Base-by-base conservation (phyloP, 2,113 vertebrate genomes). In the Abramis brama region DNA sequence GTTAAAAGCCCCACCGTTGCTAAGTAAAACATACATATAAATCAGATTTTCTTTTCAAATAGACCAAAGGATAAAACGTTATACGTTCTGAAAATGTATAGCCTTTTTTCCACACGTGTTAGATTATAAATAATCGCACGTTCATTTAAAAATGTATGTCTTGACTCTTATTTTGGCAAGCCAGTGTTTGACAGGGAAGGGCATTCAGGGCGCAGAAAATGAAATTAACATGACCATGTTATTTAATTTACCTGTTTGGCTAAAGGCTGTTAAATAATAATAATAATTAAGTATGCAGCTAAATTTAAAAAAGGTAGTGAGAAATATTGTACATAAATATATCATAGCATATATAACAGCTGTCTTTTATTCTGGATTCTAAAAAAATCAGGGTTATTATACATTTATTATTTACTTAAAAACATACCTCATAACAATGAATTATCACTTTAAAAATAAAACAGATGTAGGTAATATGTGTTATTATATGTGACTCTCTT, bases 131-230 rank as follows among this genome's bases (percentile, higher is more conserved):
- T 39, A 71, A 43, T n/a, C 21, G 0, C 19, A 23, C 1, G 9
- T 43, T 11, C 23, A 19, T 71, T n/a, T 1, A n/a, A 43, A 39
- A 12, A 71, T 33, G 33, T 66, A 39, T 33, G 5, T 10, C 0
- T 33, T 3, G 5, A 78, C 79, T 66, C 36, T 81, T 43, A 66
- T 81, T 81, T 47, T 81, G 79, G 66, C 23, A 64, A 19, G 12
- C 3, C 10, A 55, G 13, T 27, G 9, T 33, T 30, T 10, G 50
- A 11, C 2, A 30, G 17, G 25, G 15, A 55, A 33, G 47, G 1
- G 15, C 25, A 21, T 55, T 55, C 25, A 27, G 27, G 74, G 47
- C 25, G 7, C 47, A 21, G 17, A 30, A 6, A 55, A 55, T 33
- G 30, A 21, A 77, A 77, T 30, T 2, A 33, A 33, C 75, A 55